A percentile compares a stretch with the other conserved stretches of the same genome.
Evolutionary conservation across 2,113 vertebrate genomes (phyloP).

Genomic region (Stegostoma tigrinum): DNA sequence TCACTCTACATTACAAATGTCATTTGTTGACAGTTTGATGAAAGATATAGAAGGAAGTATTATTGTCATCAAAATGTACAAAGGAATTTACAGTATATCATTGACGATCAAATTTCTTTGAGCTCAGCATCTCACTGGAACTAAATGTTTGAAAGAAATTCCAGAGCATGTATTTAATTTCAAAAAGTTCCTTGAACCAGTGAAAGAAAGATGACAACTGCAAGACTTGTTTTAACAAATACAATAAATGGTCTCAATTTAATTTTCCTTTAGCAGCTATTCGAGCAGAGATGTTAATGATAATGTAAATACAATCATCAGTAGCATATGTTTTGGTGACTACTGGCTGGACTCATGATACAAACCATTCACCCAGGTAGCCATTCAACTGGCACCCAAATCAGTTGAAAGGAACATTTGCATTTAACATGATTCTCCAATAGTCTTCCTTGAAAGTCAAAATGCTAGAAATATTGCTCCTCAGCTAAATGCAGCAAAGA

Average conservation of each 20-base stretch:
- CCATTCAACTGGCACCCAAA: not conserved
- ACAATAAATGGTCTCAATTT: slow-evolving; percentile 5
- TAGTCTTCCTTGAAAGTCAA: not conserved
- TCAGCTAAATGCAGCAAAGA: not conserved
- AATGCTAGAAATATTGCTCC: not conserved
- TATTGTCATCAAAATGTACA: slow-evolving; percentile 31
- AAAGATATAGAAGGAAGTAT: slow-evolving; percentile 36
- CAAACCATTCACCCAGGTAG: not conserved
- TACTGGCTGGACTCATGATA: not conserved
- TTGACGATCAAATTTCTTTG: slow-evolving; percentile 22
- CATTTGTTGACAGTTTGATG: slow-evolving; percentile 33
- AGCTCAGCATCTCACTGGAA: slow-evolving; percentile 26
- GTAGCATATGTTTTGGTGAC: not conserved
- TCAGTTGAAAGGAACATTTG: not conserved
- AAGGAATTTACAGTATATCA: slow-evolving; percentile 37
- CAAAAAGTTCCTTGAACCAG: not conserved
- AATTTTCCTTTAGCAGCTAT: not conserved
- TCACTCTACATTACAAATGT: slow-evolving; percentile 7
- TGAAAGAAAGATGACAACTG: slow-evolving; percentile 16
- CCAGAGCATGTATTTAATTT: slow-evolving; percentile 35
- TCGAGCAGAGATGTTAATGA: not conserved
- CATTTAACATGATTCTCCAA: not conserved
- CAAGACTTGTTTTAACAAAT: slow-evolving; percentile 32
- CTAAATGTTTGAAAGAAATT: slow-evolving; percentile 32
- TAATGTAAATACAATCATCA: not conserved